Evolutionary conservation across 2,888 invertebrate genomes (phyloP).

Genomic region (Leptopterna dolabrata): DNA sequence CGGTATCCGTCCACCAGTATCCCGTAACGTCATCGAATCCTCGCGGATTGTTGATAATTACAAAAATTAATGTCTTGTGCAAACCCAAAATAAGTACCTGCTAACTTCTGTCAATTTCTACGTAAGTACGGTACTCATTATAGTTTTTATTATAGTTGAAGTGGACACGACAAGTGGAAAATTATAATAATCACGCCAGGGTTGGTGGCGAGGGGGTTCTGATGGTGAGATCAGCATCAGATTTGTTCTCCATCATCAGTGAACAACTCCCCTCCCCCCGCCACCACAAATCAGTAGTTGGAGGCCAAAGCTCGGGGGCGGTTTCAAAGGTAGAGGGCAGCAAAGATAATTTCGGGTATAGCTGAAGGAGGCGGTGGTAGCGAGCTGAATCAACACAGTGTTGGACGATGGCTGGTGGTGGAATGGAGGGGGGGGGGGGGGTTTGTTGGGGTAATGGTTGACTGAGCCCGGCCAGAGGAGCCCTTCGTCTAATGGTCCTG

Average conservation of each 20-base stretch:
- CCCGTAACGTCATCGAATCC: too few relatives aligned
- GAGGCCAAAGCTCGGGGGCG: not conserved
- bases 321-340: not conserved
- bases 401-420: too few relatives aligned
- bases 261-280: not conserved
- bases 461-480: slow-evolving; percentile 6
- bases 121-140: too few relatives aligned
- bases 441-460: slow-evolving; percentile 33
- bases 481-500: slow-evolving; percentile 47
- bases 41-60: too few relatives aligned
- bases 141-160: too few relatives aligned
- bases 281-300: not conserved
- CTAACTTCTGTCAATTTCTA: too few relatives aligned
- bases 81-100: too few relatives aligned
- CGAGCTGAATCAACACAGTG: not conserved
- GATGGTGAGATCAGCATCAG: not conserved
- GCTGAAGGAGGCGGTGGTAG: slow-evolving; percentile 4
- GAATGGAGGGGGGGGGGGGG: not conserved
- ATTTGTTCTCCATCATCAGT: not conserved
- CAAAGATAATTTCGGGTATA: not conserved
- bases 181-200: too few relatives aligned
- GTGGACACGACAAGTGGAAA: too few relatives aligned
- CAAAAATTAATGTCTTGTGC: too few relatives aligned
- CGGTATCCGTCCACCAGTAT: too few relatives aligned
- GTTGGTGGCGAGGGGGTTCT: not conserved